Percentiles rank a stretch among this genome's conserved stretches.
Conservation (phyloP, 2,797 vertebrate genomes). For the Sebastes oblongus region DNA sequence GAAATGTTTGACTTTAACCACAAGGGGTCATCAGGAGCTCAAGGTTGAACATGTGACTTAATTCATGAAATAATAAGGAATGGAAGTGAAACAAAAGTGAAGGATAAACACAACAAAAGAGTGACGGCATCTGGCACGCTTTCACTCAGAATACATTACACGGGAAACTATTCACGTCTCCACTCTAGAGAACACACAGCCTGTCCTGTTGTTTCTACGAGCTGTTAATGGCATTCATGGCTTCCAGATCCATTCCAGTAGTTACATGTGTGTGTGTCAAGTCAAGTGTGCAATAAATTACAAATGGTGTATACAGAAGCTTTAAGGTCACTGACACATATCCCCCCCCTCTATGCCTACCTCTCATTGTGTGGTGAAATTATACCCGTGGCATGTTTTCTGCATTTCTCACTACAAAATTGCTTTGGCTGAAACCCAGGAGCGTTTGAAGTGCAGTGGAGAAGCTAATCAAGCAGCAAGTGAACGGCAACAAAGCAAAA, state of each 20-base stretch:
- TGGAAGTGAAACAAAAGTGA: neutral
- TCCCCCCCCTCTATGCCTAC: constrained; percentile 9
- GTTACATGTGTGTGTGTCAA: constrained; percentile 53
- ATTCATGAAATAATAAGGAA: neutral
- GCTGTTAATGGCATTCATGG: constrained; percentile 34
- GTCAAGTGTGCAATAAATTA: constrained; percentile 57
- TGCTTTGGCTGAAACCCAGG: constrained; percentile 64
- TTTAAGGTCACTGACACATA: constrained; percentile 67
- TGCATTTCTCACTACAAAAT: constrained; percentile 59
- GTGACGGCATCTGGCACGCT: neutral
- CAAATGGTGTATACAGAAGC: constrained; percentile 60
- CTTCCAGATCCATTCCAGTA: constrained; percentile 49
- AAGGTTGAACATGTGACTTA: neutral
- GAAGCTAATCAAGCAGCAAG: constrained; percentile 72
- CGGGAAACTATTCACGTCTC: neutral
- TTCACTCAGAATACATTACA: neutral
- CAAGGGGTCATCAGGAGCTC: constrained; percentile 60
- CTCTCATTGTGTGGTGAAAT: constrained; percentile 59
- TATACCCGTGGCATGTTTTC: constrained; percentile 63
- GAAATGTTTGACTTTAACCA: constrained; percentile 28
- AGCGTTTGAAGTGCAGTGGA: constrained; percentile 52
- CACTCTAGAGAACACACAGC: neutral
- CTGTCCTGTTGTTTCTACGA: neutral
- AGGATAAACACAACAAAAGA: neutral
- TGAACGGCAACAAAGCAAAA: constrained; percentile 61